Evolutionary conservation across 1,140 invertebrate genomes (phyloP), one percentile per base, ranked within the genome.

Genomic region (Acromyrmex charruanus): DNA sequence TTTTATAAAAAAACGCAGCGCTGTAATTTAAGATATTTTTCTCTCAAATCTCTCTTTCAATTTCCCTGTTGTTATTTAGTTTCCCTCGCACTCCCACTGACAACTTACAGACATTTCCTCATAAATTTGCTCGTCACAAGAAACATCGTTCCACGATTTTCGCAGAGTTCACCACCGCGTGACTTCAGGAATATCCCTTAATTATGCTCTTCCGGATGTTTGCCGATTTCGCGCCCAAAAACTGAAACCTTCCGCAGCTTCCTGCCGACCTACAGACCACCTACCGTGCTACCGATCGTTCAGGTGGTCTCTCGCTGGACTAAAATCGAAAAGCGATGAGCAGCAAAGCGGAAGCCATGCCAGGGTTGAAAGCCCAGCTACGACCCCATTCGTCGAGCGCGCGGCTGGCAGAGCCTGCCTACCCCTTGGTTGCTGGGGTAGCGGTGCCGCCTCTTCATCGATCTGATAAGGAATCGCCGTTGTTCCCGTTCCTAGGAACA

Each of bases 361-460:
- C 55, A 65, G 91, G 87, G 89, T 80, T 85, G 81, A 90, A 90
- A 90, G 63, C 55, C 75, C 77, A 86, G 87, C 68, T 51, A 49
- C 84, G 88, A 85, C 16, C 88, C 88, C 53, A 90, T 91, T 92
- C 92, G 93, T 91, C 93, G 89, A 92, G 87, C 88, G 89, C 91
- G 89, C 77, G 58, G 49, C 71, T 80, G 86, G 86, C 66, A 82
- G 86, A 85, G 66, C 80, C 85, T 77, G 79, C 79, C 86, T 77
- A 87, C 77, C 88, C 69, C 77, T 68, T 74, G 89, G 93, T 94
- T 93, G 91, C 92, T 89, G 88, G 90, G 93, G 91, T 87, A 88
- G 89, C 87, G 80, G 93, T 81, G 79, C 90, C 94, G 94, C 94
- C 94, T 94, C 89, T 93, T 94, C 94, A 94, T 94, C 90, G 94